Base-by-base conservation (phyloP, 2,113 vertebrate genomes). In the Chinchilla lanigera region DNA sequence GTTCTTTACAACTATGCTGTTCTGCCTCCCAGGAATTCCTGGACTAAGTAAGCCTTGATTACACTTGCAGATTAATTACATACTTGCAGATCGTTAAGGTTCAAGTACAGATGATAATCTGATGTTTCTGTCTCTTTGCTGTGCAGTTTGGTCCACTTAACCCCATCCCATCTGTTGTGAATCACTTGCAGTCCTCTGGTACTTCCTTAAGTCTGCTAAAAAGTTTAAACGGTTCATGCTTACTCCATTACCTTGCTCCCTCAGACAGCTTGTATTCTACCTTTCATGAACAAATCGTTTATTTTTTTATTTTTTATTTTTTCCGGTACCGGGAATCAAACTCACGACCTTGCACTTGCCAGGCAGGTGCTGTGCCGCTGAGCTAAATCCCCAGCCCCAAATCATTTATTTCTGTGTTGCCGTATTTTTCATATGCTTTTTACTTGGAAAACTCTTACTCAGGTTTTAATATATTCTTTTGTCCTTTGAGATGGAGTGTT, bases 391-490 rank as follows among this genome's bases (percentile, higher is more conserved):
- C n/a, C n/a, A n/a, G n/a, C n/a, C n/a, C n/a, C 75, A 60, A 94
- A 30, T 93, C 30, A 12, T 86, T 94, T 75, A n/a, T 93, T 97
- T 87, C 87, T 90, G 60, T 63, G 47, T 86, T 2, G 54, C 10
- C 3, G 5, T 85, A 60, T 47, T 89, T 94, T 88, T 86, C 41
- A 54, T 38, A 50, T 81, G 47, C 11, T 63, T 97, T 95, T 67
- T 92, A 52, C 35, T 30, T 93, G 8, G 56, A 75, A 91, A 88
- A 90, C 28, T 88, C 24, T 86, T 56, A 58, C 1, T 91, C 20
- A 86, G 13, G 28, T 16, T 82, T 94, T 89, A 86, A 44, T 83
- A 5, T 33, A 3, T 20, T 93, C 38, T 89, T 92, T 50, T 63
- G 20, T 95, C 65, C 22, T 19, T 58, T 71, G 77, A 58, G 58